Evolutionary conservation across 2,888 invertebrate genomes (phyloP).

Genomic region (Rambutsinella grinnellia): DNA sequence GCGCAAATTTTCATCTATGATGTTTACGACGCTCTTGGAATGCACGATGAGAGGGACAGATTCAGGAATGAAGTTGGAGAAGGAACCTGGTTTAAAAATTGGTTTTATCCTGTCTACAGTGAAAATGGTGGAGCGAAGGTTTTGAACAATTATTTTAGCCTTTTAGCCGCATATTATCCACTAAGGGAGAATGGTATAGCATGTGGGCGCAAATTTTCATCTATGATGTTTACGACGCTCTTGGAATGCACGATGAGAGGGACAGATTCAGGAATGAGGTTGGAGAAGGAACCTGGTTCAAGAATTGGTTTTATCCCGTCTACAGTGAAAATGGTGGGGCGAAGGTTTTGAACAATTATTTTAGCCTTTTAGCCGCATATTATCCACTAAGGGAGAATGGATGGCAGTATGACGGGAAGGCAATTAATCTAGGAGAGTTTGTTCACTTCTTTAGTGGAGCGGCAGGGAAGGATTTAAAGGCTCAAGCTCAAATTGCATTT

Average conservation of each 20-base stretch:
- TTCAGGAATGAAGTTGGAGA: too few species aligned
- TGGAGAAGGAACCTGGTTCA: too few species aligned
- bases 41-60: constrained; percentile 13
- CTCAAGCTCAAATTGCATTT: constrained; percentile 32
- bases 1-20: constrained; percentile 46
- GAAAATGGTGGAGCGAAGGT: constrained; percentile 18
- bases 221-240: constrained; percentile 37
- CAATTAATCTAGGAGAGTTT: constrained; percentile 55
- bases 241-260: constrained; percentile 15
- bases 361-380: constrained; percentile 39
- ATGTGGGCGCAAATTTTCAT: constrained; percentile 44
- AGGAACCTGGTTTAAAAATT: constrained; percentile 52
- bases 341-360: constrained; percentile 27
- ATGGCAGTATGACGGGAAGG: constrained; percentile 14
- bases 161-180: constrained; percentile 47
- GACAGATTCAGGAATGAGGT: too few species aligned
- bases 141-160: constrained; percentile 34
- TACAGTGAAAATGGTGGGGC: constrained; percentile 28
- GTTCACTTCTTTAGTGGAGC: constrained; percentile 58
- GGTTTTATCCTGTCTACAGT: constrained; percentile 46
- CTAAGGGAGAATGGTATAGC: constrained; percentile 29
- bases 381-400: constrained; percentile 40
- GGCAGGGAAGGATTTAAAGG: constrained; percentile 24
- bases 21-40: constrained; percentile 22
- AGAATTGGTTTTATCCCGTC: constrained; percentile 48